Evolutionary conservation across 2,797 vertebrate species (phyloP).

Genomic region (Lagorchestes hirsutus): DNA sequence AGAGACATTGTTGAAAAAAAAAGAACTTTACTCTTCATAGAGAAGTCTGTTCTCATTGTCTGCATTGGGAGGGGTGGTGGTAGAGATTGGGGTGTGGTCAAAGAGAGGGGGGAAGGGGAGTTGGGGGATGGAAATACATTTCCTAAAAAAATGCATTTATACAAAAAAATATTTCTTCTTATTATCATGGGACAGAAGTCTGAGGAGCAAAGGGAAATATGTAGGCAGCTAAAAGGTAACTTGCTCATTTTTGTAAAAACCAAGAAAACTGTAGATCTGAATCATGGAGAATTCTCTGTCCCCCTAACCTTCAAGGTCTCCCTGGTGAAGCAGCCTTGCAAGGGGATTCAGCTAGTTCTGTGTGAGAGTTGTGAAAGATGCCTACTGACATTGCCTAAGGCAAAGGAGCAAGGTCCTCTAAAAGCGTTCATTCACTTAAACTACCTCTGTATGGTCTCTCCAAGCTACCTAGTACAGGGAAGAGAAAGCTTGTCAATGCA

Average conservation of each 20-base stretch:
- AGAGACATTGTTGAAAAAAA: background rate
- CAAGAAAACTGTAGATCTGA: background rate
- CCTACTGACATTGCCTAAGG: conserved; percentile 1
- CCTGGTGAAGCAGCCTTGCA: background rate
- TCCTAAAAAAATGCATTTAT: conserved; percentile 8
- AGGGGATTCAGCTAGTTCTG: conserved; percentile 20
- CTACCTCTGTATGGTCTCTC: background rate
- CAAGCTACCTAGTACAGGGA: background rate
- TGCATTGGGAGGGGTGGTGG: background rate
- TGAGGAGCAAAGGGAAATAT: background rate
- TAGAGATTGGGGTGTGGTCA: background rate
- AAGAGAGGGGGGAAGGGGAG: background rate
- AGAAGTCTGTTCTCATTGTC: background rate
- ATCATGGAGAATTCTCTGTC: conserved; percentile 6
- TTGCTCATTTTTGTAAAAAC: conserved; percentile 20
- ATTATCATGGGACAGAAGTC: background rate
- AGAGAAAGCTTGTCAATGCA: background rate
- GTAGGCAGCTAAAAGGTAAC: background rate
- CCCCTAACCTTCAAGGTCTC: background rate
- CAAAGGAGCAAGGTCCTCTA: background rate
- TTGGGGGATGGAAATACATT: background rate
- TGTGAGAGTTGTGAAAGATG: background rate
- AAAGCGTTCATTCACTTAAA: background rate
- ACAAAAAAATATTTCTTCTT: conserved; percentile 18
- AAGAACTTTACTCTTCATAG: conserved; percentile 1